Evolutionary conservation across 2,888 invertebrate genomes (phyloP).

Genomic region (Bibio marci): DNA sequence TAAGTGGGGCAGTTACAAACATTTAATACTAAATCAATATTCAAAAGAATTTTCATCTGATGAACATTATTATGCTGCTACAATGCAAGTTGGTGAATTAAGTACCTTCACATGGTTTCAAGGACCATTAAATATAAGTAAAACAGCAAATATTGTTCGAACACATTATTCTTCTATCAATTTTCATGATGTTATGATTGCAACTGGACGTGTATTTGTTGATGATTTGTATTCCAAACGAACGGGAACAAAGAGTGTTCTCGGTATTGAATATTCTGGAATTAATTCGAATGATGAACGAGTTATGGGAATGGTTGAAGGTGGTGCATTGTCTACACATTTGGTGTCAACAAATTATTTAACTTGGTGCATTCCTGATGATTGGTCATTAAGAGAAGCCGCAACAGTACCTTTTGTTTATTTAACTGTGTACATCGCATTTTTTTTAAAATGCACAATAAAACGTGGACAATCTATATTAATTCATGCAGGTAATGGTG

Average conservation of each 20-base stretch:
- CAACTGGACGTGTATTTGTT: slow-evolving; percentile 69
- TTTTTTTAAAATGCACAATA: slow-evolving; percentile 22
- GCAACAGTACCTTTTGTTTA: slow-evolving; percentile 70
- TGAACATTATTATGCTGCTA: no score
- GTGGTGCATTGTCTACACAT: slow-evolving; percentile 36
- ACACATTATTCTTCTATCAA: no score
- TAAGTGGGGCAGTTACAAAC: slow-evolving; percentile 68
- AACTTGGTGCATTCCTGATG: slow-evolving; percentile 49
- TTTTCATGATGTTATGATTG: no score
- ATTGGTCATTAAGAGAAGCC: slow-evolving; percentile 57
- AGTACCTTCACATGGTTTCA: slow-evolving; percentile 50
- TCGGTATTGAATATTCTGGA: slow-evolving; percentile 54
- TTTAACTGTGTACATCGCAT: slow-evolving; percentile 41
- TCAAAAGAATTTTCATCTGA: no score
- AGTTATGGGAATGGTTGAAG: slow-evolving; percentile 43
- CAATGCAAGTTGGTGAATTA: no score
- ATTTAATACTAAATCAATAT: no score
- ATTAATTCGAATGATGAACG: slow-evolving; percentile 37
- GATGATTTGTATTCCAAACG: slow-evolving; percentile 49
- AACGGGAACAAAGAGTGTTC: slow-evolving; percentile 43
- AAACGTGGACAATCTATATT: slow-evolving; percentile 24
- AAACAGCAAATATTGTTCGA: no score
- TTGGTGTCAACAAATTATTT: slow-evolving; percentile 3
- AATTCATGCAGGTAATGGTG: slow-evolving; percentile 52
- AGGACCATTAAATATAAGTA: no score